These are phyloP conservation scores for Germaria angustata DNA, from an alignment of 2,888 invertebrate species.

Conservation along the genomic window DNA sequence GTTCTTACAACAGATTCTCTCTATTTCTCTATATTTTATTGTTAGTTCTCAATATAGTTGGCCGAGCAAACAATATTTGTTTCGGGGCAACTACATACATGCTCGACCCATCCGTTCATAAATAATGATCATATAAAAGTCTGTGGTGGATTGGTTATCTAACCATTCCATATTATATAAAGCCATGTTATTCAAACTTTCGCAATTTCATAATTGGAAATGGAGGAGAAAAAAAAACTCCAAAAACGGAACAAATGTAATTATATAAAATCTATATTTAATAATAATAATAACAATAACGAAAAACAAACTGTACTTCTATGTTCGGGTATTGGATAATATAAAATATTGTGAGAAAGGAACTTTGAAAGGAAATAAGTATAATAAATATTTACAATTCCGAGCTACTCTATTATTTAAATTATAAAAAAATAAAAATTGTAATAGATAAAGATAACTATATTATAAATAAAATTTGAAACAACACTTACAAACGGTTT, in stretches of 20 bases:
- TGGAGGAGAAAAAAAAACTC: conserved; percentile 27
- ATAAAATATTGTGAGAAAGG: conserved; percentile 39
- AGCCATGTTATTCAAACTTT: conserved; percentile 6
- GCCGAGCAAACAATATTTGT: conserved; percentile 12
- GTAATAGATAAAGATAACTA: conserved; percentile 40
- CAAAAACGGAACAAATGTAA: conserved; percentile 43
- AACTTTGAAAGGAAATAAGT: conserved; percentile 37
- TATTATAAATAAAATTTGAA: conserved; percentile 51
- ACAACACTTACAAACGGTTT: no score
- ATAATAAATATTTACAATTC: conserved; percentile 36
- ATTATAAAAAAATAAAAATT: conserved; percentile 22
- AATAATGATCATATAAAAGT: conserved; percentile 8
- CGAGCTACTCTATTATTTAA: conserved; percentile 43
- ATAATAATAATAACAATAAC: conserved; percentile 8
- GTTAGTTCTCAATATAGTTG: conserved; percentile 38
- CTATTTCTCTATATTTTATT: conserved; percentile 14
- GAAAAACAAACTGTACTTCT: conserved; percentile 31
- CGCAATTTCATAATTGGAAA: conserved; percentile 48
- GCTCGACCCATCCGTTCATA: conserved; percentile 17
- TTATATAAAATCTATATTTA: conserved; percentile 38
- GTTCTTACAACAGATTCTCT: conserved; percentile 35
- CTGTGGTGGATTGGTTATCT: conserved; percentile 24
- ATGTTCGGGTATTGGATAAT: conserved; percentile 53
- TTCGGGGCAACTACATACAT: conserved; percentile 5
- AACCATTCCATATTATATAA: conserved; percentile 10